Conservation (phyloP, 2,888 invertebrate genomes). For the Thymelicus lineola region DNA sequence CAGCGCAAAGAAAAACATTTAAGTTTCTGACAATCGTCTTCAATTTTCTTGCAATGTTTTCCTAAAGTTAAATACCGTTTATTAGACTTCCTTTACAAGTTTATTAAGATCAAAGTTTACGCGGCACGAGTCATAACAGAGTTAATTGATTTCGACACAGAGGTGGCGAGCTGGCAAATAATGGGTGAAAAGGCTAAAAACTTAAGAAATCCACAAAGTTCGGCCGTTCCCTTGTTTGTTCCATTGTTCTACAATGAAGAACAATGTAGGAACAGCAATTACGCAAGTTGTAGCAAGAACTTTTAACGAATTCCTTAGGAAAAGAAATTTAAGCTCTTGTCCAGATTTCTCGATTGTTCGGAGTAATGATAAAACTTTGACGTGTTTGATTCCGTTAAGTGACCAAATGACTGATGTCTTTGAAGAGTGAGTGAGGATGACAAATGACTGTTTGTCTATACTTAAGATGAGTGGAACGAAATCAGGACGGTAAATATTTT, state of each 20-base stretch:
- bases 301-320: slow-evolving; percentile 31
- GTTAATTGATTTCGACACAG: slow-evolving; percentile 18
- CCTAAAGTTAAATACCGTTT: too few species aligned
- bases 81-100: too few species aligned
- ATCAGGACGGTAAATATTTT: too few species aligned
- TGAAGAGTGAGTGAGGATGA: too few species aligned
- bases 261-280: slow-evolving; percentile 37
- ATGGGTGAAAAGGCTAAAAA: slow-evolving; percentile 22
- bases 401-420: background rate
- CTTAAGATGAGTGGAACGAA: too few species aligned
- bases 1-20: too few species aligned
- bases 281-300: slow-evolving; percentile 29
- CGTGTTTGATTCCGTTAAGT: background rate
- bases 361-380: background rate
- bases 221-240: slow-evolving; percentile 19
- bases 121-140: background rate
- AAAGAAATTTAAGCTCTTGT: slow-evolving; percentile 10
- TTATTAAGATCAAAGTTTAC: too few species aligned
- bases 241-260: slow-evolving; percentile 27
- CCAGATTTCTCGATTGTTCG: background rate
- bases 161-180: slow-evolving; percentile 2
- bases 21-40: too few species aligned
- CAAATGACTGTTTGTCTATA: too few species aligned
- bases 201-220: slow-evolving; percentile 28
- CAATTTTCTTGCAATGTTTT: too few species aligned